These are phyloP conservation scores for Ptychadena robeensis DNA, from an alignment of 2,797 vertebrate genomes.

Conservation along the genomic window DNA sequence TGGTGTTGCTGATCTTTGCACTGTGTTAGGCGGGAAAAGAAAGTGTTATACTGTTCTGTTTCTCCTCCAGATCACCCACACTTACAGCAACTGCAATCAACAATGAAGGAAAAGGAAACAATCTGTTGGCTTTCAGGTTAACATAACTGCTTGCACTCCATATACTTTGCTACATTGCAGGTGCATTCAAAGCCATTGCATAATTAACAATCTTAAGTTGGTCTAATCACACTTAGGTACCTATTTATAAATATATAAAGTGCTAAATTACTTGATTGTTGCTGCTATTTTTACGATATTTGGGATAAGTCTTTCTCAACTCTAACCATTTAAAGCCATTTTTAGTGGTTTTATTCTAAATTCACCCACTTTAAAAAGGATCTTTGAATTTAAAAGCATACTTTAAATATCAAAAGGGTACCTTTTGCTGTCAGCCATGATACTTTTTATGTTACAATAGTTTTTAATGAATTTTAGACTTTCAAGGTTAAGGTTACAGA, in stretches of 20 bases:
- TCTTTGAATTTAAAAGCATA: too few species aligned
- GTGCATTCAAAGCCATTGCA: neutral
- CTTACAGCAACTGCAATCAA: neutral
- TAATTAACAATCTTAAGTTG: neutral
- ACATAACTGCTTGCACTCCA: neutral
- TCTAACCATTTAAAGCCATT: neutral
- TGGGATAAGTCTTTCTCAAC: neutral
- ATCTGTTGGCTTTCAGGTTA: constrained; percentile 4
- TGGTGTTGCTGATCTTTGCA: constrained; percentile 37
- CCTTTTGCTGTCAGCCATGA: too few species aligned
- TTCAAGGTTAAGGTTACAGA: too few species aligned
- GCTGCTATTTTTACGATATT: too few species aligned
- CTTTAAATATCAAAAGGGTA: too few species aligned
- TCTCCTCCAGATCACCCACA: constrained; percentile 9
- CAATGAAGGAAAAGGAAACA: neutral
- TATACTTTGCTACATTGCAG: neutral
- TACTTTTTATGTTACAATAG: too few species aligned
- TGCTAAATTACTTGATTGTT: neutral
- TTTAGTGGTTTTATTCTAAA: too few species aligned
- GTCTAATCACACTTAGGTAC: neutral
- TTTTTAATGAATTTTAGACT: too few species aligned
- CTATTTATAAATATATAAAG: neutral
- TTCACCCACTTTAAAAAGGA: too few species aligned
- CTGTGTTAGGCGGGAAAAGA: constrained; percentile 10
- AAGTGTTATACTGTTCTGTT: constrained; percentile 20